These are phyloP conservation scores for Clarias magur DNA, from an alignment of 2,113 vertebrate genomes.

Conservation along the genomic window DNA sequence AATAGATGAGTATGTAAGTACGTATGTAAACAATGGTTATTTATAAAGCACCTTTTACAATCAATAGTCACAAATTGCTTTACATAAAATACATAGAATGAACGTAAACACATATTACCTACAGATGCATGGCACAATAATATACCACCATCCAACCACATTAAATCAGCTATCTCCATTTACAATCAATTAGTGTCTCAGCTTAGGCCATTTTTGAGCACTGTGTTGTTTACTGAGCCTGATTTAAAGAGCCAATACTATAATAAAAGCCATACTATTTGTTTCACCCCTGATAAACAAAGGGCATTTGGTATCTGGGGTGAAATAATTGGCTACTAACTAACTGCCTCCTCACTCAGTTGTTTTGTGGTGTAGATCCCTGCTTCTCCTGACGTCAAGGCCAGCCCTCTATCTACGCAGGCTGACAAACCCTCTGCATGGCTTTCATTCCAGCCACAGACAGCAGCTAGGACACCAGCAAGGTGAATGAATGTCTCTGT, in stretches of 20 bases:
- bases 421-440: slow-evolving; percentile 32
- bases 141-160: too few species aligned
- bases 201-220: neutral
- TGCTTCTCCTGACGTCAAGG: slow-evolving; percentile 46
- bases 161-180: neutral
- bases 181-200: neutral
- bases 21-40: too few species aligned
- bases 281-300: slow-evolving; percentile 41
- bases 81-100: too few species aligned
- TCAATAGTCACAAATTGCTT: too few species aligned
- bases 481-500: slow-evolving; percentile 38
- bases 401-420: slow-evolving; percentile 29
- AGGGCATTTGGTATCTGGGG: slow-evolving; percentile 41
- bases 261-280: slow-evolving; percentile 30
- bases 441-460: slow-evolving; percentile 43
- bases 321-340: slow-evolving; percentile 23
- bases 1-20: too few species aligned
- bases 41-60: too few species aligned
- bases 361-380: slow-evolving; percentile 15
- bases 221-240: neutral
- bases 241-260: neutral
- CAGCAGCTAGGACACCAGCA: slow-evolving; percentile 41
- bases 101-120: too few species aligned
- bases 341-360: slow-evolving; percentile 14
- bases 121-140: too few species aligned